Evolutionary conservation across 1,140 invertebrate genomes (phyloP), one percentile per base, ranked within the genome.

Genomic region (Ceratoteleas bidentatus): DNA sequence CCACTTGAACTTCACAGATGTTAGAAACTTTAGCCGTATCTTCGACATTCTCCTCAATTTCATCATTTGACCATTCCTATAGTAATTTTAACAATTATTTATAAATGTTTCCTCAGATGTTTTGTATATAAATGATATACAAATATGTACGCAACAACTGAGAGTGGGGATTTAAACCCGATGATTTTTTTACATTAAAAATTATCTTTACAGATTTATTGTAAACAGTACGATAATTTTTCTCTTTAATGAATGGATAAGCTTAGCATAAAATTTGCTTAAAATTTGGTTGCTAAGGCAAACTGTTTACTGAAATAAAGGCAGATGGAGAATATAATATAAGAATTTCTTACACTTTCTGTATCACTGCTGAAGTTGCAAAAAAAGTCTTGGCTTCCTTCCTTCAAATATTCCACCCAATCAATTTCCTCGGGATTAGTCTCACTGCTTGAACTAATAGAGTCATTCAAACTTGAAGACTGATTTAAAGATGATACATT

Each of bases 341-440:
- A n/a, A n/a, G n/a, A n/a, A n/a, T n/a, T n/a, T n/a, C n/a, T n/a
- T n/a, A n/a, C n/a, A n/a, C n/a, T n/a, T n/a, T n/a, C 88, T 40
- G 84, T 86, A 15, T 85, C 85, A 43, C 87, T 90, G 54, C 86
- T 62, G 83, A 88, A 91, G 72, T 90, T 58, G 16, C 50, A 65
- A 61, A 89, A 89, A 75, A 91, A 92, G 3, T 89, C 80, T 5
- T 88, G 83, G 43, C 90, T 81, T 0, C 88, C 91, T 61, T 91
- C 91, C 52, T 87, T 90, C n/a, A 92, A 85, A 85, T 91, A 91
- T 14, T 88, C 69, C 1, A 66, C 85, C 91, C 91, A 92, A 70
- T 92, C 88, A 60, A 92, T 90, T 70, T 91, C 89, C 57, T 91
- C 88, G 4, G 76, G 56, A 15, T 83, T 84, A 33, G 84, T 85